Evolutionary conservation across 2,888 invertebrate species (phyloP), one percentile per base, ranked within the genome.

Genomic region (Netelia virgata): DNA sequence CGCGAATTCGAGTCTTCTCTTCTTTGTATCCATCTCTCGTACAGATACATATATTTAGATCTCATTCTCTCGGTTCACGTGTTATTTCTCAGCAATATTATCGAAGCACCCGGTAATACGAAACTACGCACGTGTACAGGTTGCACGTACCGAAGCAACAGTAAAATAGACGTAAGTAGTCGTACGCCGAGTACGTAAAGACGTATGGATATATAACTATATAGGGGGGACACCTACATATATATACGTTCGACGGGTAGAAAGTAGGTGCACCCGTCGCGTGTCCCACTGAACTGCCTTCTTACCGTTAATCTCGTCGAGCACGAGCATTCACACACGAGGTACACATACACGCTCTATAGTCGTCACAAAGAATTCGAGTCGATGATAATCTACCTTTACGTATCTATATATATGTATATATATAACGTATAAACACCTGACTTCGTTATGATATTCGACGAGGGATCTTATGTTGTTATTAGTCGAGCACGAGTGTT

Each of bases 271-370:
- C 82, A 72, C 83, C 18, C 70, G 75, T 85, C 75, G 75, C 68
- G 82, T 85, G 84, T 84, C 85, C 82, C 72, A 85, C 85, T 85
- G 85, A 82, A 79, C 85, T 79, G 66, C 61, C 77, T 78, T 53
- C 79, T 76, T 85, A 85, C 85, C 85, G 85, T 85, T 85, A 85
- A 82, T 85, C 82, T 75, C 57, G 43, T 74, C 83, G 73, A 72
- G 68, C 57, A 50, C 69, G 70, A 79, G 79, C 36, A 66, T 36
- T 28, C 86, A 73, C 72, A 84, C 84, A 83, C 63, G 55, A 79
- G 70, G 63, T 77, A 82, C 84, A 70, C 85, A 85, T 69, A 83
- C 83, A 85, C 86, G 83, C 84, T 84, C 84, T 84, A 41, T 23
- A 36, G 10, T 72, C 64, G 69, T 70, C 70, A 41, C 69, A 28